These are phyloP conservation scores for Cottoperca gobio DNA, from an alignment of 2,797 vertebrate genomes.

Conservation along the genomic window DNA sequence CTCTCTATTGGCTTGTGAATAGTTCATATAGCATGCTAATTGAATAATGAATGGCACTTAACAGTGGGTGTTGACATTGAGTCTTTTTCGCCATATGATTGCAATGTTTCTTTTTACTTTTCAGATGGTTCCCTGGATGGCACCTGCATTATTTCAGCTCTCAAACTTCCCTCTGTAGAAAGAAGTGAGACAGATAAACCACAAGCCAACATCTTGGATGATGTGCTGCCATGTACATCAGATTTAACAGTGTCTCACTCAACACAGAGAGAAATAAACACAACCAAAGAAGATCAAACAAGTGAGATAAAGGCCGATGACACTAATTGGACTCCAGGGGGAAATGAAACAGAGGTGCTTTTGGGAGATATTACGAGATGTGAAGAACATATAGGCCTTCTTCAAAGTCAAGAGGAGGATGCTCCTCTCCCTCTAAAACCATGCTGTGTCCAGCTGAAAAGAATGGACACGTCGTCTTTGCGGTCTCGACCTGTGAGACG, in stretches of 20 bases:
- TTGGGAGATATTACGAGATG: neutral
- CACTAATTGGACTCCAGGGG: neutral
- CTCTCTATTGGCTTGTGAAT: neutral
- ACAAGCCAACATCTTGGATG: neutral
- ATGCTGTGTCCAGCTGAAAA: conserved; percentile 41
- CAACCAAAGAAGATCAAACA: neutral
- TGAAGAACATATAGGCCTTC: neutral
- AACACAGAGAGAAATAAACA: neutral
- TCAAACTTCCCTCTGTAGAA: conserved; percentile 39
- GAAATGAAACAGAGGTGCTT: neutral
- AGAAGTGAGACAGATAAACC: neutral
- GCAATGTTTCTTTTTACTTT: neutral
- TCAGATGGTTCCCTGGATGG: conserved; percentile 55
- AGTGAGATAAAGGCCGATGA: neutral
- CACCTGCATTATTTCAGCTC: conserved; percentile 58
- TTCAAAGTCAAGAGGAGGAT: neutral
- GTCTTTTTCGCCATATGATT: neutral
- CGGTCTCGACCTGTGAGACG: conserved; percentile 42
- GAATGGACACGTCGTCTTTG: conserved; percentile 1
- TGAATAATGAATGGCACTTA: neutral
- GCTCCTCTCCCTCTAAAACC: neutral
- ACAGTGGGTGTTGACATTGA: neutral
- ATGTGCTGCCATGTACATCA: neutral
- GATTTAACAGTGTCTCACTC: neutral
- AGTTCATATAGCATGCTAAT: neutral